Evolutionary conservation across 2,113 vertebrate species (phyloP).

Genomic region (Bubo bubo): DNA sequence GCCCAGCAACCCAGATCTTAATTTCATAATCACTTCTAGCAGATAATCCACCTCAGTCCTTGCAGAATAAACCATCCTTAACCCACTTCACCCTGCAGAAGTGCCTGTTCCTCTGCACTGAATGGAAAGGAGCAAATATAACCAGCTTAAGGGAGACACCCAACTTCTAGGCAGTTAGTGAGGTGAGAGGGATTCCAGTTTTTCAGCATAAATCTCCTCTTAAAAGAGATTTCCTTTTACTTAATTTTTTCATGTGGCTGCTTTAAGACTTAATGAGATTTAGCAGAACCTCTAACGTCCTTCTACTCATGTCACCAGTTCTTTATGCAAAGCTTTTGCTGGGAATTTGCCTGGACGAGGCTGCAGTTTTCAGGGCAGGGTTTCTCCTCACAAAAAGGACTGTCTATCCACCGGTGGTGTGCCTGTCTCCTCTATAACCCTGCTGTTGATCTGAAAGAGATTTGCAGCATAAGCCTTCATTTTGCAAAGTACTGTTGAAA

Average conservation of each 20-base stretch:
- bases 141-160: background rate
- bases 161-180: background rate
- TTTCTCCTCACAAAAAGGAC: background rate
- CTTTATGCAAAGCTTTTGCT: background rate
- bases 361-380: background rate
- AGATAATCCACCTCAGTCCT: background rate
- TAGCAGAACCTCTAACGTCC: background rate
- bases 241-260: background rate
- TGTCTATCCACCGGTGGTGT: background rate
- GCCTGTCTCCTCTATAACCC: background rate
- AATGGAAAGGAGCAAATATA: background rate
- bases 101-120: rapidly evolving
- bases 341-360: background rate
- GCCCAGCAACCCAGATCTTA: background rate
- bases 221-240: background rate
- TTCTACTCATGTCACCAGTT: background rate
- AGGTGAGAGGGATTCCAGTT: background rate
- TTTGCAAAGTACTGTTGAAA: background rate
- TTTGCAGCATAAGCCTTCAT: background rate
- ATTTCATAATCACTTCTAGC: background rate
- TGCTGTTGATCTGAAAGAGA: background rate
- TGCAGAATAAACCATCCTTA: background rate
- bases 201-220: slow-evolving; percentile 2
- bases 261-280: slow-evolving; percentile 19
- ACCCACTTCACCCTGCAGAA: background rate